phyloP scores from a whole-genome alignment of 2,888 invertebrate genomes.

The Strigamia crassipes region DNA sequence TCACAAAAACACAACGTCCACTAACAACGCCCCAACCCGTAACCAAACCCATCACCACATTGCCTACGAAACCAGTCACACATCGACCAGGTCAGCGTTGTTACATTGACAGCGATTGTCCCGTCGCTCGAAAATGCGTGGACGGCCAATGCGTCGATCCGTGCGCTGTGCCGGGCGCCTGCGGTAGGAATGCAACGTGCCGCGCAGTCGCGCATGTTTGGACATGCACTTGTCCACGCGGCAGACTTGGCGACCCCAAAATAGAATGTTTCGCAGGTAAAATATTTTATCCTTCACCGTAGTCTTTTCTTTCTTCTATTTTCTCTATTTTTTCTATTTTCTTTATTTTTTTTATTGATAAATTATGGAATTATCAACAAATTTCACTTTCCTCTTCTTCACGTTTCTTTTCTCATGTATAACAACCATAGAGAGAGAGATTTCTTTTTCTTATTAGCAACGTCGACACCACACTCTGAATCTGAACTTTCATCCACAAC shows the following conservation, averaged over 20 bases:
- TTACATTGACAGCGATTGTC: slow-evolving; percentile 51
- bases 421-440: neutral
- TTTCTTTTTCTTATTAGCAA: neutral
- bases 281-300: neutral
- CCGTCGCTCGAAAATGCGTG: slow-evolving; percentile 51
- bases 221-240: slow-evolving; percentile 76
- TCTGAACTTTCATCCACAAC: slow-evolving; percentile 17
- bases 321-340: neutral
- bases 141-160: slow-evolving; percentile 72
- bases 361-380: neutral
- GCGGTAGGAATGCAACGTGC: slow-evolving; percentile 79
- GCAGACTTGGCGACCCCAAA: slow-evolving; percentile 69
- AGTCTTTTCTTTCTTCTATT: neutral
- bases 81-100: slow-evolving; percentile 8
- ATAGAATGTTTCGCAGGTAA: slow-evolving; percentile 77
- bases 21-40: neutral
- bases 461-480: neutral
- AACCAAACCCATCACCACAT: neutral
- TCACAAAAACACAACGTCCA: no score
- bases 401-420: neutral
- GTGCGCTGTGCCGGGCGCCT: slow-evolving; percentile 67
- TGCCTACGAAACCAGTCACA: neutral
- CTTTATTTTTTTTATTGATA: no score
- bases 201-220: slow-evolving; percentile 73
- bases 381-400: neutral